A percentile compares a stretch with the other conserved stretches of the same genome.
Evolutionary conservation across 2,888 invertebrate species (phyloP).

Genomic region (Platypus cylindrus): DNA sequence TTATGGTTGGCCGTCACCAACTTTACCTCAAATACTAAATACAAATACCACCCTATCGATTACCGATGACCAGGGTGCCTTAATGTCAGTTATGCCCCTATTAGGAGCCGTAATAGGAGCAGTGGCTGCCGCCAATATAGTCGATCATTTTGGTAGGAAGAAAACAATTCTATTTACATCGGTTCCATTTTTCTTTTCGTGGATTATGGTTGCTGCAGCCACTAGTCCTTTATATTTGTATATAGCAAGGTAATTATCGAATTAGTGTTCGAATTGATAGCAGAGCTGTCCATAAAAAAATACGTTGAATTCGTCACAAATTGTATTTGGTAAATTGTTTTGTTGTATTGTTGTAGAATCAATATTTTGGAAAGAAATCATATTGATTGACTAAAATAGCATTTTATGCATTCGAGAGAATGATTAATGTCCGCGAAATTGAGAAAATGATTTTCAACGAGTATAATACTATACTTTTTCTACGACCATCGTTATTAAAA

Average conservation of each 20-base stretch:
- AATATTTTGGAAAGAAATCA: too few species aligned
- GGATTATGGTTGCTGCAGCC: slow-evolving; percentile 50
- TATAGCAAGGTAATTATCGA: slow-evolving; percentile 25
- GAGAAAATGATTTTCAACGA: too few species aligned
- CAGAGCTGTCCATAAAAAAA: too few species aligned
- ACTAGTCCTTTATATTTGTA: slow-evolving; percentile 44
- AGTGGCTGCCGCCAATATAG: slow-evolving; percentile 46
- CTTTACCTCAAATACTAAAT: slow-evolving; percentile 40
- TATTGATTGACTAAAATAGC: too few species aligned
- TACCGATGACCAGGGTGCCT: slow-evolving; percentile 41
- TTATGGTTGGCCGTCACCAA: slow-evolving; percentile 49
- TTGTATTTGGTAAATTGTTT: too few species aligned
- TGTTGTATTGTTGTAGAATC: too few species aligned
- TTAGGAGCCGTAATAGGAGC: slow-evolving; percentile 51
- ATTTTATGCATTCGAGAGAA: too few species aligned
- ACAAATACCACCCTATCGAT: slow-evolving; percentile 26
- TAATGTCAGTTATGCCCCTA: slow-evolving; percentile 52
- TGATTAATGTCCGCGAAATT: too few species aligned
- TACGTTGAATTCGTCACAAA: too few species aligned
- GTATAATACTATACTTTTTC: too few species aligned
- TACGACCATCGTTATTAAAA: too few species aligned
- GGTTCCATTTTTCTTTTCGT: slow-evolving; percentile 47
- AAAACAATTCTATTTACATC: slow-evolving; percentile 47
- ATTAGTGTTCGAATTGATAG: too few species aligned
- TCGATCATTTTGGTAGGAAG: slow-evolving; percentile 56